phyloP scores from a whole-genome alignment of 2,888 invertebrate species.

The Pseudoips prasinana region DNA sequence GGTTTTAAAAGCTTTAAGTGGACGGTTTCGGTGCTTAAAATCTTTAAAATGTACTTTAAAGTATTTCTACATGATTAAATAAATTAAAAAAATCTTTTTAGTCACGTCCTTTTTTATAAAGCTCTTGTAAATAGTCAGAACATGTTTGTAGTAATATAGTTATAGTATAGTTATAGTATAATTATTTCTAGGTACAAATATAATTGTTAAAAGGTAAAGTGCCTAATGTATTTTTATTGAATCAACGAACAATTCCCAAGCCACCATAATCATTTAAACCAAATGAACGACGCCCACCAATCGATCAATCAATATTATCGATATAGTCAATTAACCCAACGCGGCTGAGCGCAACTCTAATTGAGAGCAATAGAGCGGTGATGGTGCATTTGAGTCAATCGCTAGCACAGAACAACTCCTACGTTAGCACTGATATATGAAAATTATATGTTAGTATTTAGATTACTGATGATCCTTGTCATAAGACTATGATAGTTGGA shows the following conservation, averaged over 20 bases:
- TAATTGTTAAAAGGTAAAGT: no score
- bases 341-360: slow-evolving; percentile 49
- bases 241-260: slow-evolving; percentile 25
- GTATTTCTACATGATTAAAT: no score
- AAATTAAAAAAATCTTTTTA: no score
- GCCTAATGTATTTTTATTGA: slow-evolving; percentile 6
- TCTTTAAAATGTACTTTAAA: no score
- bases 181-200: no score
- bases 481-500: no score
- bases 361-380: slow-evolving; percentile 46
- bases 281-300: slow-evolving; percentile 43
- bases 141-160: no score
- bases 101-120: no score
- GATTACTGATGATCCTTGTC: slow-evolving; percentile 8
- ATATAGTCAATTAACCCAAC: slow-evolving; percentile 60
- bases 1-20: no score
- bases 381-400: slow-evolving; percentile 34
- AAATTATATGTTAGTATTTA: slow-evolving; percentile 1
- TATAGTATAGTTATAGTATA: no score
- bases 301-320: slow-evolving; percentile 78
- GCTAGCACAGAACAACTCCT: slow-evolving; percentile 4
- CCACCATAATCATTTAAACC: slow-evolving; percentile 26
- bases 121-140: no score
- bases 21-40: no score
- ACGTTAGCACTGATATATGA: slow-evolving; percentile 21